A percentile compares a stretch with the other conserved stretches of the same genome.
Evolutionary conservation across 2,113 vertebrate genomes (phyloP).

Genomic region (Anarrhichthys ocellatus): DNA sequence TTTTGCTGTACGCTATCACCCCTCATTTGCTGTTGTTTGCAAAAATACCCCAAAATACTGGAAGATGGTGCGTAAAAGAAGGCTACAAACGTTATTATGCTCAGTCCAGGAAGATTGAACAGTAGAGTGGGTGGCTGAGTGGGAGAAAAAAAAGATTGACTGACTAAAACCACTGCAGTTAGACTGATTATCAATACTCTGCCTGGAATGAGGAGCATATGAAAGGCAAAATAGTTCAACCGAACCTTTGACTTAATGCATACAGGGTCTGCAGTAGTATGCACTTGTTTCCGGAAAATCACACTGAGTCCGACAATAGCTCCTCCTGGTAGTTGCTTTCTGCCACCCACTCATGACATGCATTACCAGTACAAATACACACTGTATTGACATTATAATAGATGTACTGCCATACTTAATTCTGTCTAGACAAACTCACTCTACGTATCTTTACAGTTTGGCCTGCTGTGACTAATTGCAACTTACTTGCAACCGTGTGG

Average conservation of each 20-base stretch:
- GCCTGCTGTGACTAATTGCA: slow-evolving; percentile 16
- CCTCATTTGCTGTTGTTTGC: background rate
- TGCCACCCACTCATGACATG: slow-evolving; percentile 17
- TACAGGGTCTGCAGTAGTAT: background rate
- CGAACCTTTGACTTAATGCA: background rate
- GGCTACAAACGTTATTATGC: background rate
- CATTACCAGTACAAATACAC: slow-evolving; percentile 7
- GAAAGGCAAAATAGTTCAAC: background rate
- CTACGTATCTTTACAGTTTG: background rate
- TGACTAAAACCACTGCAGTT: slow-evolving; percentile 1
- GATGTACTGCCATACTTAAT: background rate
- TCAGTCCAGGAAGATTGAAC: background rate
- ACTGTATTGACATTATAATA: background rate
- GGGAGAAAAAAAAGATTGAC: slow-evolving; percentile 21
- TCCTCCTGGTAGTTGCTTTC: slow-evolving; percentile 1
- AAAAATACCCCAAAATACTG: background rate
- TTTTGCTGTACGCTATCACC: background rate
- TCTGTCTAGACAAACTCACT: slow-evolving; percentile 5
- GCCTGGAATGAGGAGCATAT: slow-evolving; percentile 5
- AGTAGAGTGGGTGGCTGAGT: background rate
- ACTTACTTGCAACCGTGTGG: slow-evolving; percentile 3
- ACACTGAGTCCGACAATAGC: background rate
- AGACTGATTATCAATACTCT: slow-evolving; percentile 6
- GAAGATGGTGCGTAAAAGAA: background rate
- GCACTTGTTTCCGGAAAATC: slow-evolving; percentile 5